These are phyloP conservation scores for Margaritifera margaritifera DNA, from an alignment of 2,888 invertebrate genomes.

Conservation along the genomic window DNA sequence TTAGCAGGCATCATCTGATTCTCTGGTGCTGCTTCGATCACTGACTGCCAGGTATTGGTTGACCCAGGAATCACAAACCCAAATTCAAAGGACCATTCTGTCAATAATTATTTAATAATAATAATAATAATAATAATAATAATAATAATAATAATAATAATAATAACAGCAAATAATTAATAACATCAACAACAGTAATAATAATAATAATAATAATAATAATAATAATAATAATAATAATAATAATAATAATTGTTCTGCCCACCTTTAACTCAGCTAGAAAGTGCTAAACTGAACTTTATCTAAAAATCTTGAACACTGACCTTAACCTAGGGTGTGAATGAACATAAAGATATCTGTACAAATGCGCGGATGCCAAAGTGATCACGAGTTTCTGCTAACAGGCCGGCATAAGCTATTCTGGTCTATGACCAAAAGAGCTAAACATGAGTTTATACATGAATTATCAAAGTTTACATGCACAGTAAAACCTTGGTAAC, in stretches of 20 bases:
- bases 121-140: not conserved
- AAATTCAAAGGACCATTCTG: constrained; percentile 99
- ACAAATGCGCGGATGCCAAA: too few species aligned
- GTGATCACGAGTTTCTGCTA: too few species aligned
- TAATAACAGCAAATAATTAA: not conserved
- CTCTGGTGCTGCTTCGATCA: constrained; percentile 98
- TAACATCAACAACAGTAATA: not conserved
- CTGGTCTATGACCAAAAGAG: not conserved
- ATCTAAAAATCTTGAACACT: too few species aligned
- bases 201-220: not conserved
- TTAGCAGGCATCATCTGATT: constrained; percentile 99
- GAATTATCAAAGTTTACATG: too few species aligned
- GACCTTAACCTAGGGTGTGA: too few species aligned
- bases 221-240: not conserved
- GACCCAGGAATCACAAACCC: constrained; percentile 99
- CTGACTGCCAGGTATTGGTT: constrained; percentile 99
- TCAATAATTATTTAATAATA: not conserved
- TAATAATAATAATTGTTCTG: not conserved
- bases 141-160: not conserved
- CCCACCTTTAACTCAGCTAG: not conserved
- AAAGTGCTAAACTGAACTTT: not conserved
- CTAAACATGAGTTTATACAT: too few species aligned
- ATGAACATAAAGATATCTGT: too few species aligned
- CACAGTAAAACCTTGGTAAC: too few species aligned
- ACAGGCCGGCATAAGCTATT: not conserved